Conservation (phyloP, 2,797 vertebrate species). For the Megaceryle alcyon region DNA sequence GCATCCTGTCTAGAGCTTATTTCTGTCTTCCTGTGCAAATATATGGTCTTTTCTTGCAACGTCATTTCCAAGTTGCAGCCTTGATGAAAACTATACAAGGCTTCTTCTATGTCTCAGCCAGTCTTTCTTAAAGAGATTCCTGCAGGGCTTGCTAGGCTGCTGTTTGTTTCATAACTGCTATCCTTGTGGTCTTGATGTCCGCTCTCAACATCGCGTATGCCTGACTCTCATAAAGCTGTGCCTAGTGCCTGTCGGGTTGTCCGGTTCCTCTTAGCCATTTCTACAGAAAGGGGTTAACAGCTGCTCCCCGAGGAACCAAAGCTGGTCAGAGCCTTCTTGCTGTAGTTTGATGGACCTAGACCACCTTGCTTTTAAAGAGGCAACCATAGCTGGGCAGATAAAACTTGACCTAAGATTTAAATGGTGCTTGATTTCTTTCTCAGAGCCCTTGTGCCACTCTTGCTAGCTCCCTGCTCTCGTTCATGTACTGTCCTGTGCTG, state of each 20-base stretch:
- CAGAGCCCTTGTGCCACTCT: background rate
- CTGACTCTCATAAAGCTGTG: background rate
- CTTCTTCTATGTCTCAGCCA: background rate
- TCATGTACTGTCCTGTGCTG: background rate
- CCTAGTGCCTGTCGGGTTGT: background rate
- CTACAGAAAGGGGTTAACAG: background rate
- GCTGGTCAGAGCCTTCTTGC: background rate
- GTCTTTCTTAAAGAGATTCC: background rate
- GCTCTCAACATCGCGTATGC: background rate
- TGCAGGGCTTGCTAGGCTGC: background rate
- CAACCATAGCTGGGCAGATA: background rate
- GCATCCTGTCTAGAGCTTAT: background rate
- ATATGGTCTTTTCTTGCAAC: background rate
- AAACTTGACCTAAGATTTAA: background rate
- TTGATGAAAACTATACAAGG: background rate
- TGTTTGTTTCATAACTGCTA: slow-evolving; percentile 4
- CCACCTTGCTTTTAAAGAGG: background rate
- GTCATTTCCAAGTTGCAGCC: background rate
- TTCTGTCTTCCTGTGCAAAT: background rate
- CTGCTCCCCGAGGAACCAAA: background rate
- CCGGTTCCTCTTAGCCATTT: background rate
- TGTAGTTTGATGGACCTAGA: background rate
- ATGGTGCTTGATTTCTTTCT: background rate
- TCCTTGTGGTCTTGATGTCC: background rate
- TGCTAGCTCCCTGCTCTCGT: background rate